Conservation (phyloP, 2,797 vertebrate species). For the Myotis findleyi region DNA sequence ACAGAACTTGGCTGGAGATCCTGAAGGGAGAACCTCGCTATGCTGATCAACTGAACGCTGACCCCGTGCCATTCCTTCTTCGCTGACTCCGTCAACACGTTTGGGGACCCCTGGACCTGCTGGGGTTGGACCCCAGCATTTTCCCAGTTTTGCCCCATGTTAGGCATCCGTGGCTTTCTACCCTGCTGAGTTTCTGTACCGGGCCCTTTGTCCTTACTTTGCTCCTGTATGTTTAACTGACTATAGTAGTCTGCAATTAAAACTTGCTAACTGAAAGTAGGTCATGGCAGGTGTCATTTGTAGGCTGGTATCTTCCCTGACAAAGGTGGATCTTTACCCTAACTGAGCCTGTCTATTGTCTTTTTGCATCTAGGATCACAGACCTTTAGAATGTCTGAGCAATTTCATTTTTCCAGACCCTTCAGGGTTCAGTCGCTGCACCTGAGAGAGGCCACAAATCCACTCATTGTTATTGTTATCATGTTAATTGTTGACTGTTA, state of each 20-base stretch:
- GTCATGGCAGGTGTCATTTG: neutral
- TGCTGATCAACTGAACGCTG: too few relatives aligned
- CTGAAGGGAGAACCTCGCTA: too few relatives aligned
- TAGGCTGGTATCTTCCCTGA: neutral
- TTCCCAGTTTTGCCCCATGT: too few relatives aligned
- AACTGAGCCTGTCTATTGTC: neutral
- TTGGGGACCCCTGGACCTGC: too few relatives aligned
- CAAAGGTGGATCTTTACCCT: neutral
- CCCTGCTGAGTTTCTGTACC: too few relatives aligned
- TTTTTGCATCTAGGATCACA: neutral
- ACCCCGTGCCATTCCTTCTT: too few relatives aligned
- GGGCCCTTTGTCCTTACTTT: too few relatives aligned
- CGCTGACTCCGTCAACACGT: too few relatives aligned
- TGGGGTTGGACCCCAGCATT: too few relatives aligned
- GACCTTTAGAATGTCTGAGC: neutral
- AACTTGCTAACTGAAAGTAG: neutral
- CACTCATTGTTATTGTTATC: neutral
- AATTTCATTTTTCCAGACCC: neutral
- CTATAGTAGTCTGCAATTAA: neutral
- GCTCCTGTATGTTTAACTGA: neutral
- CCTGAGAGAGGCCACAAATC: neutral
- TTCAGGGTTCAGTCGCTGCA: neutral
- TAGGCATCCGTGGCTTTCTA: too few relatives aligned
- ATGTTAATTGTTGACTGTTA: neutral
- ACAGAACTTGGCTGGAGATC: too few relatives aligned